Evolutionary conservation across 92 coral and sea anemone genomes (phyloP).

Genomic region (Epizoanthus stellaris): DNA sequence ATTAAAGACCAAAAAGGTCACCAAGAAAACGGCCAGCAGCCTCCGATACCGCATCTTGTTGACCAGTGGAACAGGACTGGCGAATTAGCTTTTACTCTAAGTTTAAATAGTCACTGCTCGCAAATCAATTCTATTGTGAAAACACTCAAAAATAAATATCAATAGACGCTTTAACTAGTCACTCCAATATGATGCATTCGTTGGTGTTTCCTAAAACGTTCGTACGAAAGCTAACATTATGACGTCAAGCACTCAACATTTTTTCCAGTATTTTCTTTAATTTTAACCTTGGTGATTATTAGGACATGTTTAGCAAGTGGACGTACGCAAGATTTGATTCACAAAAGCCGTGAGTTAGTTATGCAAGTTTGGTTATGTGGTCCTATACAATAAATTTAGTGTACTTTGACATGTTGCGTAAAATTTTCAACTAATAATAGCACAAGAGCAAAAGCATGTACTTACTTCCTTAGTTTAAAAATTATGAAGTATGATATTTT

Average conservation of each 20-base stretch:
- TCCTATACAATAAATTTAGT: no score
- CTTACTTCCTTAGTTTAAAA: no score
- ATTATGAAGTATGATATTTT: no score
- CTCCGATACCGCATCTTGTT: slow-evolving; percentile 12
- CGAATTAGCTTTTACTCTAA: neutral
- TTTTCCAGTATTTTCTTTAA: neutral
- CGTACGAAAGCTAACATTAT: neutral
- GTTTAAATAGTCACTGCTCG: neutral
- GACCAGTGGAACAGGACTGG: slow-evolving; percentile 15
- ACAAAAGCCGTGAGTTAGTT: neutral
- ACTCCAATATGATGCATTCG: neutral
- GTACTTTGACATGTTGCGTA: no score
- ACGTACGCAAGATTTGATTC: neutral
- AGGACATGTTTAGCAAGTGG: neutral
- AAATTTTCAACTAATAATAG: no score
- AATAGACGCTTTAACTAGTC: neutral
- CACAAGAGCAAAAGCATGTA: no score
- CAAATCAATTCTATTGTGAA: slow-evolving; percentile 3
- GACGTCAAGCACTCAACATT: slow-evolving; percentile 7
- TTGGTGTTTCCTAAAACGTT: neutral
- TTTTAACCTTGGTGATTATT: slow-evolving; percentile 10
- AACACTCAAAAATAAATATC: neutral
- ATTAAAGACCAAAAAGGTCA: neutral
- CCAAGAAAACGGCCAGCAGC: slow-evolving; percentile 20
- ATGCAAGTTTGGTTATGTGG: neutral